Evolutionary conservation across 2,113 vertebrate genomes (phyloP), one percentile per base, ranked within the genome.

Genomic region (Toxostoma redivivum): DNA sequence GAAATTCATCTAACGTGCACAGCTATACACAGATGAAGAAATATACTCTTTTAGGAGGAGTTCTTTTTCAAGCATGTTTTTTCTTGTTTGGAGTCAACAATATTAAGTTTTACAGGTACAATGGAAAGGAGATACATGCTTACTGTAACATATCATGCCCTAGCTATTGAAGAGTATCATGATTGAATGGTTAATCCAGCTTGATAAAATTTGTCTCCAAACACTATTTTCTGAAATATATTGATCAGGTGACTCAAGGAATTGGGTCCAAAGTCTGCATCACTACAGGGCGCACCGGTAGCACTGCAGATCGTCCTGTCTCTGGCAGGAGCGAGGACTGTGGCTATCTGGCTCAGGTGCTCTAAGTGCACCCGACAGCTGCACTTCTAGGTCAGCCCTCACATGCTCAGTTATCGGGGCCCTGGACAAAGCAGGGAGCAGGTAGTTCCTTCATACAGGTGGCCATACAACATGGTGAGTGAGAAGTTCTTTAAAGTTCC

Each of bases 111-210:
- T 79, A 57, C 18, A 66, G 15, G 13, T 17, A 38, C 2, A 22
- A 7, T 11, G 19, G n/a, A 47, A 77, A 83, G 67, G 11, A 58
- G 9, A 35, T 47, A 23, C 10, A n/a, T n/a, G 24, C 12, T 33
- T 53, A 21, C 22, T 33, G 15, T 27, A 62, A 54, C 7, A 23
- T 37, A 86, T 10, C 0, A 2, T 47, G 28, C 4, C 2, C 0
- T 12, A 38, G 28, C 7, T 78, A 5, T 35, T 35, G 65, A 64
- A 79, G 42, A 16, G 1, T 33, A 11, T n/a, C 27, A 30, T 6
- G 2, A 62, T 2, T 15, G 24, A 73, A 11, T 10, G 17, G 17
- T 56, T 38, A 64, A 37, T 65, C 31, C 23, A 27, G 38, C 44
- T 50, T 60, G 45, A 38, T 45, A 44, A 84, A 77, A 83, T 58